phyloP scores from a whole-genome alignment of 2,113 vertebrate genomes.

The Tragelaphus imberbis region DNA sequence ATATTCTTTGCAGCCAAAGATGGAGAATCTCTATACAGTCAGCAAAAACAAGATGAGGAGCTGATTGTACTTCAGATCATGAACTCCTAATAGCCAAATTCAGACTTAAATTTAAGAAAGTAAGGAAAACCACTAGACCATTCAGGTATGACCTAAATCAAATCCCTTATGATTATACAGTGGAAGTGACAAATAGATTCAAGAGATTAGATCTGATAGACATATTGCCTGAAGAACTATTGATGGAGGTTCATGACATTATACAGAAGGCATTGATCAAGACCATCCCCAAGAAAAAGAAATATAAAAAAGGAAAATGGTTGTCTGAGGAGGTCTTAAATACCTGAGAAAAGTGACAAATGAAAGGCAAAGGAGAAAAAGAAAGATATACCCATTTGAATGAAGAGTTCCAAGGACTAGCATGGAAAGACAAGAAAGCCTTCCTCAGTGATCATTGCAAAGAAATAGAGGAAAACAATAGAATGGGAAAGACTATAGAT shows the following conservation, averaged over 20 bases:
- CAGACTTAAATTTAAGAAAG: not conserved
- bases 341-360: not conserved
- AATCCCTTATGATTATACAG: not conserved
- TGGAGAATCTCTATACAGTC: not conserved
- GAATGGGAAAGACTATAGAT: not conserved
- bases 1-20: not conserved
- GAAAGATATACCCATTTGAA: not conserved
- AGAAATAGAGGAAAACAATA: not conserved
- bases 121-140: not conserved
- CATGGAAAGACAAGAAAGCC: fast-evolving
- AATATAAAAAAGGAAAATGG: not conserved
- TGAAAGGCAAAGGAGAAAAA: not conserved
- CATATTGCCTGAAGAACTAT: not conserved
- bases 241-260: not conserved
- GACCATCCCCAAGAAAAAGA: not conserved
- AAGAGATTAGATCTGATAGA: not conserved
- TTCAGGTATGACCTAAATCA: not conserved
- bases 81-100: not conserved
- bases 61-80: not conserved
- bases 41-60: not conserved
- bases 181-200: not conserved
- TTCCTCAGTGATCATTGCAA: not conserved
- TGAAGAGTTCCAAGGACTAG: not conserved
- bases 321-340: not conserved
- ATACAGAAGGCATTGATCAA: not conserved